phyloP scores from a whole-genome alignment of 2,113 vertebrate genomes.

The Xenopus borealis region DNA sequence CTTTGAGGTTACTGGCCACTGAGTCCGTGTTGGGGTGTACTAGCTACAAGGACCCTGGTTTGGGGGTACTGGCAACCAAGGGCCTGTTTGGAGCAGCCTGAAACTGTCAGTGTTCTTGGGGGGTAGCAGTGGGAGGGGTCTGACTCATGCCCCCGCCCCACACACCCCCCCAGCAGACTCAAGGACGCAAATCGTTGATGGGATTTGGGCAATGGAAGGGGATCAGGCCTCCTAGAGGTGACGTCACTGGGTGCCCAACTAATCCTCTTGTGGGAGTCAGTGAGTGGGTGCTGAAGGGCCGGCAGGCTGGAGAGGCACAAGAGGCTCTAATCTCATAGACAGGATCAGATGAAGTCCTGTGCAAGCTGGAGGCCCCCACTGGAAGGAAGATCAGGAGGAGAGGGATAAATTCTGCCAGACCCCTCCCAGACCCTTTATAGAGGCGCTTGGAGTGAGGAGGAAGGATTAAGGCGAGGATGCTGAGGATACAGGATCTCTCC shows the following conservation, averaged over 20 bases:
- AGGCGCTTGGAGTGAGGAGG: slow-evolving; percentile 61
- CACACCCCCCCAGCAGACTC: slow-evolving; percentile 76
- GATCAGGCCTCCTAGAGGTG: slow-evolving; percentile 84
- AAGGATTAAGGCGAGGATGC: slow-evolving; percentile 54
- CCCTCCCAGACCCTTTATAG: slow-evolving; percentile 66
- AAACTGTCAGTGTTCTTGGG: not conserved
- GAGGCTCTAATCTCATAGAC: slow-evolving; percentile 86
- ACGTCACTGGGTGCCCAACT: slow-evolving; percentile 97
- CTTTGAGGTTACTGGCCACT: too few species aligned
- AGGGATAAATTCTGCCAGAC: slow-evolving; percentile 75
- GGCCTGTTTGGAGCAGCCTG: not conserved
- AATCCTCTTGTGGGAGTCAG: slow-evolving; percentile 92
- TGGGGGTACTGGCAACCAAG: not conserved
- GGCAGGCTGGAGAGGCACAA: slow-evolving; percentile 67
- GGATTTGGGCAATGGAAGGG: slow-evolving; percentile 91
- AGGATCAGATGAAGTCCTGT: slow-evolving; percentile 78
- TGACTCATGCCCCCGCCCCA: slow-evolving; percentile 33
- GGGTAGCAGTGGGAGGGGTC: slow-evolving; percentile 41
- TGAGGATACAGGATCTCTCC: slow-evolving; percentile 51
- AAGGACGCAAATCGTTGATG: slow-evolving; percentile 97
- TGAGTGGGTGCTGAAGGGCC: slow-evolving; percentile 83
- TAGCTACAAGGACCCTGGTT: too few species aligned
- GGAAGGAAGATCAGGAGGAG: slow-evolving; percentile 83
- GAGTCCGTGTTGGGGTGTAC: too few species aligned
- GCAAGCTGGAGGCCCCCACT: slow-evolving; percentile 71